Percentiles rank a stretch among this genome's conserved stretches.
Conservation (phyloP, 2,113 vertebrate genomes). For the Nothobranchius kuhntae region DNA sequence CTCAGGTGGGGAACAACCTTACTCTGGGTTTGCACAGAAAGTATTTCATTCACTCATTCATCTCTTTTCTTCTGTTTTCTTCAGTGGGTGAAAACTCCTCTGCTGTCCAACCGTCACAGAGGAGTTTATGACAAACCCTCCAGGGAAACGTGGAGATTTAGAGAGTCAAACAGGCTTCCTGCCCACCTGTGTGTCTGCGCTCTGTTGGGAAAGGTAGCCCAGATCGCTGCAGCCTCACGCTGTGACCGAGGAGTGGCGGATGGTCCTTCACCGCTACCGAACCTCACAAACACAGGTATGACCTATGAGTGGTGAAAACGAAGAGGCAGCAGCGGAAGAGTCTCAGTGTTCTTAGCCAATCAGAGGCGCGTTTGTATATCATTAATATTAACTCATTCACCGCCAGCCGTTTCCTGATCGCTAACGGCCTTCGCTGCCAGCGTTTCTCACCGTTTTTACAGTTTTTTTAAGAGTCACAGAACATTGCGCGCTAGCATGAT, state of each 20-base stretch:
- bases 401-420: no score
- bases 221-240: constrained; percentile 64
- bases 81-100: constrained; percentile 89
- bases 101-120: constrained; percentile 84
- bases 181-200: constrained; percentile 87
- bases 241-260: constrained; percentile 44
- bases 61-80: constrained; percentile 8
- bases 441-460: not conserved
- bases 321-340: no score
- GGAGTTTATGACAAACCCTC: constrained; percentile 80
- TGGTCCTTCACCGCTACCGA: constrained; percentile 20
- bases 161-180: constrained; percentile 77
- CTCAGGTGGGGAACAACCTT: constrained; percentile 78
- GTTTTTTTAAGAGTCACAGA: not conserved
- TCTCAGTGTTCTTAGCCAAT: no score
- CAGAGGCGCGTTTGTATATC: no score
- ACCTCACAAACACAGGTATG: constrained; percentile 68
- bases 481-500: not conserved
- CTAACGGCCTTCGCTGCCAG: not conserved
- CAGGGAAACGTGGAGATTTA: constrained; percentile 76
- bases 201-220: constrained; percentile 83
- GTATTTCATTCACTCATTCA: not conserved
- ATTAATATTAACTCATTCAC: no score
- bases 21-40: not conserved
- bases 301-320: no score